Conservation (phyloP, 2,797 vertebrate genomes). For the Takifugu rubripes region DNA sequence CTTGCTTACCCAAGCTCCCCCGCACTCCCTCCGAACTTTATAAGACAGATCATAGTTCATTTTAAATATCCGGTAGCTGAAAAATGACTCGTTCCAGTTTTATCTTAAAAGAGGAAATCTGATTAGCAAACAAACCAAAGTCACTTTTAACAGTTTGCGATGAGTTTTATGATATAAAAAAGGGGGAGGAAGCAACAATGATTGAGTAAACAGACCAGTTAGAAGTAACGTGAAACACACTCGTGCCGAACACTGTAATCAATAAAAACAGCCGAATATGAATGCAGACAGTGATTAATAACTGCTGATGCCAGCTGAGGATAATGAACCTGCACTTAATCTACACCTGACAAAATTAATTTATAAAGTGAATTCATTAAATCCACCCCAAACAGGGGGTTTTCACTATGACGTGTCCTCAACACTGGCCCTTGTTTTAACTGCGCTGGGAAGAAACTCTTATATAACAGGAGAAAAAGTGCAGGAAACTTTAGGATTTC, state of each 20-base stretch:
- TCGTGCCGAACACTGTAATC: constrained; percentile 30
- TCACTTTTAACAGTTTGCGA: constrained; percentile 3
- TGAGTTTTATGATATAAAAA: too few relatives aligned
- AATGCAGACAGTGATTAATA: constrained; percentile 49
- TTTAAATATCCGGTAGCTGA: background rate
- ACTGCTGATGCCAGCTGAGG: constrained; percentile 8
- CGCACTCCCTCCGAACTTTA: background rate
- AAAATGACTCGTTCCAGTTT: constrained; percentile 8
- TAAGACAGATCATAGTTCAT: constrained; percentile 6
- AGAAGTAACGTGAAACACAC: constrained; percentile 37
- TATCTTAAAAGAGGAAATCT: background rate
- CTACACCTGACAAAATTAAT: constrained; percentile 31
- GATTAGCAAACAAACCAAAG: constrained; percentile 12
- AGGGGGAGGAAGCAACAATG: too few relatives aligned
- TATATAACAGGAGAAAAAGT: background rate
- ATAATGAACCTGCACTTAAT: constrained; percentile 29
- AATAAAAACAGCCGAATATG: constrained; percentile 32
- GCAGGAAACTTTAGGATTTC: background rate
- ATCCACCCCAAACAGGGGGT: constrained; percentile 22
- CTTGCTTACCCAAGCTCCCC: background rate
- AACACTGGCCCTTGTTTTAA: constrained; percentile 2
- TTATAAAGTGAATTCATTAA: constrained; percentile 38
- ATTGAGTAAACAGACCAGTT: constrained; percentile 5
- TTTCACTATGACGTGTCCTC: constrained; percentile 5
- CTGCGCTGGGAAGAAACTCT: constrained; percentile 6